These are phyloP conservation scores for Zhuqinia jingwanae DNA, from an alignment of 2,888 invertebrate species.

Conservation along the genomic window DNA sequence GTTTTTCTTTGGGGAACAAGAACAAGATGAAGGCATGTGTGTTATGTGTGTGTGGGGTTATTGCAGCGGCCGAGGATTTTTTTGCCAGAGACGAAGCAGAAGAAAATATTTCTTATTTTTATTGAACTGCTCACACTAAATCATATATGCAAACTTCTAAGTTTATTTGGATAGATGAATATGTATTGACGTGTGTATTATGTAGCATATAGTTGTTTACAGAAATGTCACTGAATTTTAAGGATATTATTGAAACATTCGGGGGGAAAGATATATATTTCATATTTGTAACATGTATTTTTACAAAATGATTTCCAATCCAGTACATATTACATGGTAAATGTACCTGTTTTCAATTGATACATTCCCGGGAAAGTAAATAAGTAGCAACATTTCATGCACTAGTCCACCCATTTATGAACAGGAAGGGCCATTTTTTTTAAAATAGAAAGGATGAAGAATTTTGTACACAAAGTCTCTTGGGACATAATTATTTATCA, in stretches of 20 bases:
- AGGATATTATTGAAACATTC: slow-evolving; percentile 5
- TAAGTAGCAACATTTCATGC: neutral
- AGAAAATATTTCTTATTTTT: slow-evolving; percentile 14
- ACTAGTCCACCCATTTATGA: neutral
- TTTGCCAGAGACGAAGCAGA: slow-evolving; percentile 17
- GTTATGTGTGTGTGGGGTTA: no score
- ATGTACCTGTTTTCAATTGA: neutral
- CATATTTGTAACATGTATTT: neutral
- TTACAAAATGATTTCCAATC: neutral
- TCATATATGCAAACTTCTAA: slow-evolving; percentile 38
- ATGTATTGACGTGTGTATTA: neutral
- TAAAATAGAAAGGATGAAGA: no score
- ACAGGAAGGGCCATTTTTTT: no score
- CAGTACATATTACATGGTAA: neutral
- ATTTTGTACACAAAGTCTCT: slow-evolving; percentile 18
- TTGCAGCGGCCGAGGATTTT: neutral
- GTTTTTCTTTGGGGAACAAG: neutral
- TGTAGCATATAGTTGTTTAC: slow-evolving; percentile 24
- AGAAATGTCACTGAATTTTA: neutral
- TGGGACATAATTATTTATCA: slow-evolving; percentile 54
- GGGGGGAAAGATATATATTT: no score
- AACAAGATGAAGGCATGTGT: no score
- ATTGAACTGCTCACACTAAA: slow-evolving; percentile 17
- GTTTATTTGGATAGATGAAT: neutral
- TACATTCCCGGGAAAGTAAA: neutral